Conservation (phyloP, 2,113 vertebrate genomes). For the Trogon surrucura region DNA sequence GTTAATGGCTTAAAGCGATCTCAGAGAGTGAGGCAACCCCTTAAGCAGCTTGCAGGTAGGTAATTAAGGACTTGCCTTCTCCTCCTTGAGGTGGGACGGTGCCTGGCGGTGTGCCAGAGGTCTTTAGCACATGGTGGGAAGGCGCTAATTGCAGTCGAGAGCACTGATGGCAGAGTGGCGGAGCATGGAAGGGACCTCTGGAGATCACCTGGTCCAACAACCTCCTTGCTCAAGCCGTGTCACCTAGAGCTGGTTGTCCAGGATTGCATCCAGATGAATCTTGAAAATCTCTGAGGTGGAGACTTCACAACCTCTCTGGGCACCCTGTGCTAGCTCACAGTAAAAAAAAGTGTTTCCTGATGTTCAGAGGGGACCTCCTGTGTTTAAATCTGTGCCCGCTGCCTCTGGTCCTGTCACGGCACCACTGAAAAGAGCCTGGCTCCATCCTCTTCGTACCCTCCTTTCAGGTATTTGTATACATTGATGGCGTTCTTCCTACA, state of each 20-base stretch:
- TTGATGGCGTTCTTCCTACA: background rate
- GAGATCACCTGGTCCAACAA: background rate
- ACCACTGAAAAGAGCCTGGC: background rate
- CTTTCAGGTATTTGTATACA: background rate
- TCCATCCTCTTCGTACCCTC: background rate
- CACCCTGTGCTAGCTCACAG: background rate
- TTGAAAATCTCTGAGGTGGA: background rate
- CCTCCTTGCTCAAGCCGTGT: background rate
- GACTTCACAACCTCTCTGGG: background rate
- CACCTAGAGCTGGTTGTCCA: background rate
- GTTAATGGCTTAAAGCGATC: background rate
- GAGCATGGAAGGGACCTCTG: background rate
- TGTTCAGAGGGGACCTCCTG: background rate
- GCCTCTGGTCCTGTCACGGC: background rate
- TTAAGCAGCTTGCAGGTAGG: background rate
- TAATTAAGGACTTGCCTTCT: background rate
- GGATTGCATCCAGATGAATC: background rate
- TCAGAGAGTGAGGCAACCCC: background rate
- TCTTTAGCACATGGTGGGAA: background rate
- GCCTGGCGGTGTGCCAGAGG: background rate
- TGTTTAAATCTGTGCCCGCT: background rate
- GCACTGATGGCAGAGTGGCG: too few relatives aligned
- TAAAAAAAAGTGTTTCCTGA: background rate
- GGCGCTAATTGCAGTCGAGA: background rate
- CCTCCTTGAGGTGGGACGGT: background rate